phyloP scores from a whole-genome alignment of 2,888 invertebrate genomes.

The Hirtodrosophila alboralis region DNA sequence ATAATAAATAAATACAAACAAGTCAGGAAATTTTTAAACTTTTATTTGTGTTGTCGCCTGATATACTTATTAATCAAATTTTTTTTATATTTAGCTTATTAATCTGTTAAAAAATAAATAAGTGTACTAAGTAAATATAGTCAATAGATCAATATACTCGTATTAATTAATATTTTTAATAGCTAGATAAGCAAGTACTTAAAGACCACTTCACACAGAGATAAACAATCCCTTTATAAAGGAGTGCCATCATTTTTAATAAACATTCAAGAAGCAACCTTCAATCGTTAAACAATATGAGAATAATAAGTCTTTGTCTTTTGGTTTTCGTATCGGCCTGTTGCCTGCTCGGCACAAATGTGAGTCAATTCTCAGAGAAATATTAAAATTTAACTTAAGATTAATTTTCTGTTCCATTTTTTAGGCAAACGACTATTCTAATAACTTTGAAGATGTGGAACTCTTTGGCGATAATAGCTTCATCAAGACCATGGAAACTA shows the following conservation, averaged over 20 bases:
- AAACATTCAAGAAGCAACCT: slow-evolving; percentile 11
- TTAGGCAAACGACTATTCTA: slow-evolving; percentile 27
- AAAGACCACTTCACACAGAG: slow-evolving; percentile 14
- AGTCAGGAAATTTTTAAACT: not conserved
- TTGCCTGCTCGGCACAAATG: slow-evolving; percentile 49
- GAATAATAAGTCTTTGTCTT: slow-evolving; percentile 42
- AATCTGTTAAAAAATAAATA: not conserved
- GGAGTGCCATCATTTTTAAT: not conserved
- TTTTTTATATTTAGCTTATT: too few species aligned
- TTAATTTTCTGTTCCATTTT: not conserved
- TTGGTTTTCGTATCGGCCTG: slow-evolving; percentile 39
- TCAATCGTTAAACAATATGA: slow-evolving; percentile 39
- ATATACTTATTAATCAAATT: not conserved
- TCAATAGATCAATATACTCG: too few species aligned
- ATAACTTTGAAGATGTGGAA: slow-evolving; percentile 11
- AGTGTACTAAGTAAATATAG: not conserved
- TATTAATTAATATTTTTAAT: not conserved
- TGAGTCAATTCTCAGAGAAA: slow-evolving; percentile 23
- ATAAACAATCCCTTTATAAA: slow-evolving; percentile 36
- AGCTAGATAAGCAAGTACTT: not conserved
- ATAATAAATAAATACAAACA: too few species aligned
- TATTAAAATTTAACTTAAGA: too few species aligned
- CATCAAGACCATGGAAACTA: slow-evolving; percentile 8
- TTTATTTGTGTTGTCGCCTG: not conserved
- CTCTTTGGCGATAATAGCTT: slow-evolving; percentile 15